Percentiles rank a stretch among this genome's conserved stretches.
phyloP scores from a whole-genome alignment of 2,113 vertebrate species.

The Megaleporinus macrocephalus region DNA sequence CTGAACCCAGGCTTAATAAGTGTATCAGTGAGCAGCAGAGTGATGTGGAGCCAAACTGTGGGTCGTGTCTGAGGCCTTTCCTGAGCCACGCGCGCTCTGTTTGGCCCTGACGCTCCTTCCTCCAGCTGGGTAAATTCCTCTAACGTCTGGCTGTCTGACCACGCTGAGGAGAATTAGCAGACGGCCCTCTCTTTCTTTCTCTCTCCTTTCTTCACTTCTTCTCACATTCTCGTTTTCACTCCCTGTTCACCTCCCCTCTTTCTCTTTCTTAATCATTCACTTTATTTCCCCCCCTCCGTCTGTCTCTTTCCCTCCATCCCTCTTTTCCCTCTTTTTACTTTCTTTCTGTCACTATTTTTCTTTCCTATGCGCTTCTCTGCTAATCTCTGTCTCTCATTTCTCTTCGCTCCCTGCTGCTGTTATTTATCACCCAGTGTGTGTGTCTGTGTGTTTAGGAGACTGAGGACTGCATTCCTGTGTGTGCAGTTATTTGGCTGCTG shows the following conservation, averaged over 20 bases:
- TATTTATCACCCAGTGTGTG: constrained; percentile 23
- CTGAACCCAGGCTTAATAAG: background rate
- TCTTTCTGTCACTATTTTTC: background rate
- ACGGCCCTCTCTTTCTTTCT: background rate
- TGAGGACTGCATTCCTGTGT: background rate
- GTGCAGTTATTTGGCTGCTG: background rate
- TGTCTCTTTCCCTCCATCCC: background rate
- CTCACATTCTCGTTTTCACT: constrained; percentile 12
- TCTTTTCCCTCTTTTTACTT: background rate
- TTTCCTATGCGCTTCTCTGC: background rate
- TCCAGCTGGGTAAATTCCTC: constrained; percentile 92
- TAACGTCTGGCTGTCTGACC: constrained; percentile 86
- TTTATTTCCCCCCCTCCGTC: background rate
- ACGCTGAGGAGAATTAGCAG: constrained; percentile 69
- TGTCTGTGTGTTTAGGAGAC: background rate
- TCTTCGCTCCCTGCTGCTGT: constrained; percentile 28
- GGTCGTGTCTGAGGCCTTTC: background rate
- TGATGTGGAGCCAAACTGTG: background rate
- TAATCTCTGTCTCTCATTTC: constrained; percentile 14
- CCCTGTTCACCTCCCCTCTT: constrained; percentile 38
- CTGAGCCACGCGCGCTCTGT: constrained; percentile 52
- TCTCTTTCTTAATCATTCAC: background rate
- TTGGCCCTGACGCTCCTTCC: constrained; percentile 82
- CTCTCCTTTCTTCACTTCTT: constrained; percentile 2
- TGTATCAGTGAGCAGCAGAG: background rate